Evolutionary conservation across 2,888 invertebrate species (phyloP).

Genomic region (Megamerina dolium): DNA sequence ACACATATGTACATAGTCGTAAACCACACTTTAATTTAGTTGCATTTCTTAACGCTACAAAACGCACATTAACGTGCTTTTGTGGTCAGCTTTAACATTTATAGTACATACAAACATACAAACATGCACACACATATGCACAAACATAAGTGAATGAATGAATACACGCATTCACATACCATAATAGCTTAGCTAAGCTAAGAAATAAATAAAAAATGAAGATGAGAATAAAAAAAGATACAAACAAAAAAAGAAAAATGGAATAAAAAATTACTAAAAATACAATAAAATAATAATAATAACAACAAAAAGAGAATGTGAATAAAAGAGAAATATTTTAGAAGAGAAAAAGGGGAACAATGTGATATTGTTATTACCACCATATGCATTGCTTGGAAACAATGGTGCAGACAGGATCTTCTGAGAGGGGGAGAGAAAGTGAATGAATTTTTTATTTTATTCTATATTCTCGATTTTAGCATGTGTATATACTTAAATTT

Average conservation of each 20-base stretch:
- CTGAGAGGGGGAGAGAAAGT: no score
- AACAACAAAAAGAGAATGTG: no score
- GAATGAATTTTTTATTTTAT: no score
- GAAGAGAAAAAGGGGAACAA: no score
- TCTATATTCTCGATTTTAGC: no score
- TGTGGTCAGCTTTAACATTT: slow-evolving; percentile 20
- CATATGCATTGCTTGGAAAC: no score
- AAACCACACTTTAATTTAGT: slow-evolving; percentile 24
- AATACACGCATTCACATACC: no score
- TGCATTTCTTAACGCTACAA: slow-evolving; percentile 21
- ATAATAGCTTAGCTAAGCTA: not conserved
- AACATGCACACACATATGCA: not conserved
- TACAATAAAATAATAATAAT: not conserved
- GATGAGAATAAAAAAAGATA: slow-evolving; percentile 5
- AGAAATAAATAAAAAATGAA: slow-evolving; percentile 21
- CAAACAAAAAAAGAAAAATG: slow-evolving; percentile 7
- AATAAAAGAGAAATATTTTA: no score
- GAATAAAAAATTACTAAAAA: not conserved
- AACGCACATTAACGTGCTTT: slow-evolving; percentile 25
- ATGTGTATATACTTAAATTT: no score
- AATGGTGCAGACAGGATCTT: no score
- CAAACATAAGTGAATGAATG: no score
- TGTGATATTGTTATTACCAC: no score
- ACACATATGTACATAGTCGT: not conserved
- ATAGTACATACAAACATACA: not conserved